Evolutionary conservation across 2,888 invertebrate species (phyloP).

Genomic region (Pterobdella sp.): DNA sequence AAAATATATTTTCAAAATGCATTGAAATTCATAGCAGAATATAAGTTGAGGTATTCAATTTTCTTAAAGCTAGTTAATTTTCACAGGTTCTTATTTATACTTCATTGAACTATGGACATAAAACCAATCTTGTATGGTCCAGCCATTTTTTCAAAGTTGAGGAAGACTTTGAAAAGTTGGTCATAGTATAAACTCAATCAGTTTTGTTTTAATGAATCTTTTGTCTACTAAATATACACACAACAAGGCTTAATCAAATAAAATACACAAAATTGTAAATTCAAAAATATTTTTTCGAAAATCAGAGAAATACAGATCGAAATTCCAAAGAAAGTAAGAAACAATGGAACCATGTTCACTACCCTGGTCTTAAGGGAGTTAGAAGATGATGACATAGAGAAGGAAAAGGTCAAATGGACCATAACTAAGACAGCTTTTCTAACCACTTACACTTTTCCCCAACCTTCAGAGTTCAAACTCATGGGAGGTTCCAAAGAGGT

Average conservation of each 20-base stretch:
- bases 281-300: conserved; percentile 15
- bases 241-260: background rate
- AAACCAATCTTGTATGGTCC: conserved; percentile 43
- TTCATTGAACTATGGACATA: conserved; percentile 38
- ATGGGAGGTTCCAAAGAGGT: conserved; percentile 41
- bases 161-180: conserved; percentile 31
- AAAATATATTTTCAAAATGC: no score
- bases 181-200: background rate
- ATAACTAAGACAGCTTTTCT: conserved; percentile 59
- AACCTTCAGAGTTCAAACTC: conserved; percentile 58
- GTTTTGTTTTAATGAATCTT: background rate
- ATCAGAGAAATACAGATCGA: conserved; percentile 63
- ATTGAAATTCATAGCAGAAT: no score
- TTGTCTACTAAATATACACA: background rate
- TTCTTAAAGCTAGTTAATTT: conserved; percentile 28
- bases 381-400: background rate
- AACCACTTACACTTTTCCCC: conserved; percentile 68
- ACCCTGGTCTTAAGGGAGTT: conserved; percentile 61
- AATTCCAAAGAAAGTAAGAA: conserved; percentile 66
- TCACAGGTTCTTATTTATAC: conserved; percentile 44
- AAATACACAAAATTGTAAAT: background rate
- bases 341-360: conserved; percentile 75
- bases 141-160: conserved; percentile 41
- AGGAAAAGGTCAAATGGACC: conserved; percentile 5
- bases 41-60: background rate